Base-by-base conservation (phyloP, 1,140 invertebrate species). In the Cecropterus lyciades region DNA sequence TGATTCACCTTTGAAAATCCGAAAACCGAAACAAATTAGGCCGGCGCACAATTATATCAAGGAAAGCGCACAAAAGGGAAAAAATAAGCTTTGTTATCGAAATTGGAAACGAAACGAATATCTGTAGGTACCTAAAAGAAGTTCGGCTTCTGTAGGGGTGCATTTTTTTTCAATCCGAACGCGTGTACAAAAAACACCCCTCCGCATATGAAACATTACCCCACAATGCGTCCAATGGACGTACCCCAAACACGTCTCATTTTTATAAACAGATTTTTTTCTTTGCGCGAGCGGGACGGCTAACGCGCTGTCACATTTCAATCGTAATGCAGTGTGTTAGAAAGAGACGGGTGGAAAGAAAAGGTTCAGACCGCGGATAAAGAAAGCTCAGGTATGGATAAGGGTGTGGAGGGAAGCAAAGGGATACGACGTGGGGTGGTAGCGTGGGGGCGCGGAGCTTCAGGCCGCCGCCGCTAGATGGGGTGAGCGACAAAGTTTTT, bases 191-290 rank as follows among this genome's bases (percentile, higher is more conserved):
- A 85, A 89, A 84, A 82, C 82, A 80, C 82, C 86, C 88, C 85
- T 81, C 84, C 76, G 82, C 79, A 82, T 91, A 88, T 91, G 87
- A 88, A 88, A 80, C 88, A 88, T 88, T 88, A 84, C 87, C 85
- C 88, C 82, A 84, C 80, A 85, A 82, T 84, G 85, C 83, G 76
- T 88, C 85, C 83, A 84, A 88, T 85, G 70, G 74, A 78, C 70
- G 59, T 82, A 73, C 78, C 87, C 79, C 80, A 81, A 82, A 84
- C 82, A 83, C 69, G 81, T 82, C 80, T 76, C 81, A 84, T 87
- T 89, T 90, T 87, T 89, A 87, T 84, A 85, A 89, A 82, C 82
- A 87, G 82, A 87, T 88, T 89, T 91, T 87, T 91, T 89, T 89
- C 84, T 88, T 86, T 79, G 70, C 80, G 70, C 57, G 75, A 89